phyloP scores from a whole-genome alignment of 2,113 vertebrate species.

The Beaufortia kweichowensis region DNA sequence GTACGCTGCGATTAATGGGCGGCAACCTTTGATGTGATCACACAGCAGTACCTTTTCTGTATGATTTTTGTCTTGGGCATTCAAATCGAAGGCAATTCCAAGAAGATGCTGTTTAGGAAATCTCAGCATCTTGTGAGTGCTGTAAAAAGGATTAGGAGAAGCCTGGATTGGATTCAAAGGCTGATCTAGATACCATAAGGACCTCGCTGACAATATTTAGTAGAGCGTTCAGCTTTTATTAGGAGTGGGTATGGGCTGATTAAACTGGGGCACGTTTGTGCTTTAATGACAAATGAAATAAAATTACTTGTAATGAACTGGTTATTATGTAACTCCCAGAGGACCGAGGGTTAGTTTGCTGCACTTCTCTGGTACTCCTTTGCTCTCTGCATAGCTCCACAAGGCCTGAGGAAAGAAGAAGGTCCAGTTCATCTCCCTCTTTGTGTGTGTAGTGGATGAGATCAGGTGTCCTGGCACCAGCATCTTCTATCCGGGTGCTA shows the following conservation, averaged over 20 bases:
- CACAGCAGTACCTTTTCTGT: not conserved
- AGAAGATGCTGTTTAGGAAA: not conserved
- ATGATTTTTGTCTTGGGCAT: not conserved
- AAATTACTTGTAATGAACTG: slow-evolving; percentile 33
- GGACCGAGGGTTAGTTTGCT: slow-evolving; percentile 40
- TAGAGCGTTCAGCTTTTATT: slow-evolving; percentile 14
- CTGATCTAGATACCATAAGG: not conserved
- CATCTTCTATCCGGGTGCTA: slow-evolving; percentile 49
- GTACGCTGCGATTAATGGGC: not conserved
- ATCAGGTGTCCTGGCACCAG: slow-evolving; percentile 58
- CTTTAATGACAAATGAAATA: slow-evolving; percentile 36
- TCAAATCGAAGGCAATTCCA: slow-evolving; percentile 7
- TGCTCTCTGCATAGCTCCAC: slow-evolving; percentile 38
- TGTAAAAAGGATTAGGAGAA: slow-evolving; percentile 14
- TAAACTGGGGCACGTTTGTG: slow-evolving; percentile 43
- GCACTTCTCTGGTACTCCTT: slow-evolving; percentile 35
- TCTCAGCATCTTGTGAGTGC: not conserved
- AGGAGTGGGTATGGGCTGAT: not conserved
- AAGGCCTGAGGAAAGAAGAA: not conserved
- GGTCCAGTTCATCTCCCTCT: slow-evolving; percentile 31
- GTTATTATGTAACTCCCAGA: slow-evolving; percentile 30
- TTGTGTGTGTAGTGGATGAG: slow-evolving; percentile 40
- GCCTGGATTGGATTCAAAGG: slow-evolving; percentile 10
- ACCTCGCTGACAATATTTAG: not conserved
- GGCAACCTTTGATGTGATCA: not conserved